These are phyloP conservation scores for Dolichallabes microphthalmus DNA, from an alignment of 2,113 vertebrate species.

Conservation along the genomic window DNA sequence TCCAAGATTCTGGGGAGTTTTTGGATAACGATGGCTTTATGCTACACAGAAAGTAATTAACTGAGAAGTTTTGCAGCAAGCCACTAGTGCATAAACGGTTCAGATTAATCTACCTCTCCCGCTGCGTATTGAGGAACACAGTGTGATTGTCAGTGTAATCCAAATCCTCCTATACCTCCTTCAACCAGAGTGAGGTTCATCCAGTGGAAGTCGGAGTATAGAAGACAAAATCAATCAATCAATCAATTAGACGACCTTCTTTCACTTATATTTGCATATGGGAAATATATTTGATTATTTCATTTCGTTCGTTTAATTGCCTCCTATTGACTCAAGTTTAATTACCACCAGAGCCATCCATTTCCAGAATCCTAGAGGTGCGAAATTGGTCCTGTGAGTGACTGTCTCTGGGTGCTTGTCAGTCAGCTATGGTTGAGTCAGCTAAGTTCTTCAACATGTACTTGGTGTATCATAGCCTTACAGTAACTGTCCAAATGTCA, in stretches of 20 bases:
- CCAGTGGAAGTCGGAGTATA: neutral
- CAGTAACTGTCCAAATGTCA: neutral
- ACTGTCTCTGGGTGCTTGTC: neutral
- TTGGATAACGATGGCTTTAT: conserved; percentile 10
- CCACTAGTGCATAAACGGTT: conserved; percentile 13
- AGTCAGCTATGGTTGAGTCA: neutral
- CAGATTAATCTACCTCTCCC: conserved; percentile 19
- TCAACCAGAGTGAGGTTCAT: neutral
- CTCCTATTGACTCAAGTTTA: neutral
- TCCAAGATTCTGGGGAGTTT: neutral
- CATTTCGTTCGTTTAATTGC: no score
- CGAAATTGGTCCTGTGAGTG: neutral
- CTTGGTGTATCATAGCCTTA: neutral
- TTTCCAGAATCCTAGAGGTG: neutral
- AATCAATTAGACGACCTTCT: neutral
- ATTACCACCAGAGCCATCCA: no score
- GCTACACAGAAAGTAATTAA: conserved; percentile 36
- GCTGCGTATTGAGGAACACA: conserved; percentile 13
- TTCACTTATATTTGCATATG: neutral
- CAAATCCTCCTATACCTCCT: conserved; percentile 10
- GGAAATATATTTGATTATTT: neutral
- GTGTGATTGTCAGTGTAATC: conserved; percentile 12
- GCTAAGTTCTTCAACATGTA: neutral
- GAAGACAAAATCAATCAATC: neutral
- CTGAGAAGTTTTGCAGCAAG: neutral